Evolutionary conservation across 2,113 vertebrate genomes (phyloP).

Genomic region (Anas platyrhynchos): DNA sequence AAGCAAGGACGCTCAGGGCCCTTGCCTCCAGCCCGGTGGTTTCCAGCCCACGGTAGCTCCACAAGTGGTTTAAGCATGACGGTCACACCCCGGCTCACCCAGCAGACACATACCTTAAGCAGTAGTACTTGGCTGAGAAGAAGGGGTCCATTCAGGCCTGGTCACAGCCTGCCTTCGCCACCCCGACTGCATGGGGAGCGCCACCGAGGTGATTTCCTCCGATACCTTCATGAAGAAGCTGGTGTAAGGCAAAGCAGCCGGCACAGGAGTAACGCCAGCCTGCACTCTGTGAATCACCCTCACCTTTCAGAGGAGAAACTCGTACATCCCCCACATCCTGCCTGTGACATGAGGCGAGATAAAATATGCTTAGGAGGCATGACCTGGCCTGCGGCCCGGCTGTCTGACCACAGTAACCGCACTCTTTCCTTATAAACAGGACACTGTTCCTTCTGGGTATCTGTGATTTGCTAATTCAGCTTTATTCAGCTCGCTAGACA

Average conservation of each 20-base stretch:
- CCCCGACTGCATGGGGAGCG: not conserved
- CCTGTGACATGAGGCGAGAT: slow-evolving; percentile 15
- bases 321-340: slow-evolving; percentile 36
- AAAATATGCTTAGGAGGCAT: slow-evolving; percentile 53
- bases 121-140: not conserved
- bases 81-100: not conserved
- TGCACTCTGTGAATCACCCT: not conserved
- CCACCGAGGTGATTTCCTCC: not conserved
- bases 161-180: not conserved
- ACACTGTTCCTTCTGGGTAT: slow-evolving; percentile 36
- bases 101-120: not conserved
- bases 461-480: slow-evolving; percentile 38
- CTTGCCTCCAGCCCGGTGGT: not conserved
- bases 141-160: not conserved
- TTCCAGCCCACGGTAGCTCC: not conserved
- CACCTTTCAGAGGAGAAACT: slow-evolving; percentile 33
- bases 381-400: slow-evolving; percentile 28
- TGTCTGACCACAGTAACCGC: slow-evolving; percentile 47
- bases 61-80: not conserved
- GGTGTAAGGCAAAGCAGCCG: not conserved
- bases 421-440: slow-evolving; percentile 54
- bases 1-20: not conserved
- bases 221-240: not conserved
- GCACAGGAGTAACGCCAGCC: not conserved
- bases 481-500: not conserved